These are phyloP conservation scores for Lithosia quadra DNA, from an alignment of 2,888 invertebrate species.

Conservation along the genomic window DNA sequence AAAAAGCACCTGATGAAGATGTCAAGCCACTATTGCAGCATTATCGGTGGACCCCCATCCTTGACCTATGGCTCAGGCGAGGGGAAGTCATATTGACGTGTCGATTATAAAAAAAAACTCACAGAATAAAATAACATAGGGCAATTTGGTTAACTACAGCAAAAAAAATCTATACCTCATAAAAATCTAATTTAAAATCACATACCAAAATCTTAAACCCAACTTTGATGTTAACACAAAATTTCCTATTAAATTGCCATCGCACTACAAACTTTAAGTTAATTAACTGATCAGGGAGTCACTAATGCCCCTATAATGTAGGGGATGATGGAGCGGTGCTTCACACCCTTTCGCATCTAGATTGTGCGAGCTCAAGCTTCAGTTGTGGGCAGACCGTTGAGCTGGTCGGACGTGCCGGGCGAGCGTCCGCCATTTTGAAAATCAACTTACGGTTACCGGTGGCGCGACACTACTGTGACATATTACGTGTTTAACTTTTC, in stretches of 20 bases:
- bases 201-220: background rate
- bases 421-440: constrained; percentile 17
- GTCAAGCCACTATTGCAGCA: too few species aligned
- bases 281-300: constrained; percentile 56
- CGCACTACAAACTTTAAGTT: constrained; percentile 47
- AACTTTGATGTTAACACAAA: constrained; percentile 17
- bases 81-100: too few species aligned
- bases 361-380: constrained; percentile 34
- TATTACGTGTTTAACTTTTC: constrained; percentile 42
- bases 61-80: too few species aligned
- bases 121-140: too few species aligned
- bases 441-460: constrained; percentile 36
- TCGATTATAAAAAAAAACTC: too few species aligned
- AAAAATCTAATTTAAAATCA: background rate
- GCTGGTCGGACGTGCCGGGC: constrained; percentile 40
- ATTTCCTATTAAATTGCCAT: constrained; percentile 44
- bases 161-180: too few species aligned
- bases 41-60: too few species aligned
- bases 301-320: constrained; percentile 52
- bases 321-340: constrained; percentile 54
- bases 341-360: constrained; percentile 53
- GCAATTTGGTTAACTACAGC: too few species aligned
- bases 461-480: constrained; percentile 42
- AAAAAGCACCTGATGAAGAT: too few species aligned
- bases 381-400: constrained; percentile 42